Evolutionary conservation across 2,113 vertebrate species (phyloP).

Genomic region (Notiomystis cincta): DNA sequence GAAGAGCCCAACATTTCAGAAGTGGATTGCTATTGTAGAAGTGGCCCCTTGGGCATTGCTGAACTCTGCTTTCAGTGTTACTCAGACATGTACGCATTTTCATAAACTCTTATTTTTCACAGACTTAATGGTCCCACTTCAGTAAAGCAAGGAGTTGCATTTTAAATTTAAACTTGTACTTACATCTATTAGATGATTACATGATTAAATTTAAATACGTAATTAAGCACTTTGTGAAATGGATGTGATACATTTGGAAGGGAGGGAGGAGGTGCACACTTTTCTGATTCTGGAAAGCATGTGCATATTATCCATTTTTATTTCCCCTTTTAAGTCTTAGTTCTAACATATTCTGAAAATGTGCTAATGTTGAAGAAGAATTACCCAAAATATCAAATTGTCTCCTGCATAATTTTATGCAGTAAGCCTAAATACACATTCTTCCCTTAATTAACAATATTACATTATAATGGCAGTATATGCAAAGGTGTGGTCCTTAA

Average conservation of each 20-base stretch:
- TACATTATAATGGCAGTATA: background rate
- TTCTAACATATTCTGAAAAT: background rate
- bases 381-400: background rate
- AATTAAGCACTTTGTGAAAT: background rate
- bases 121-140: background rate
- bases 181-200: background rate
- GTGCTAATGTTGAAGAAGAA: background rate
- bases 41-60: conserved; percentile 34
- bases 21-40: conserved; percentile 21
- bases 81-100: background rate
- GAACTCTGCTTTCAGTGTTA: conserved; percentile 32
- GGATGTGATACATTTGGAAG: background rate
- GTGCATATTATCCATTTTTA: background rate
- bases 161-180: background rate
- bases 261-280: background rate
- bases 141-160: background rate
- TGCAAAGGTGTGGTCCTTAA: background rate
- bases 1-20: conserved; percentile 40
- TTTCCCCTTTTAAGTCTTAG: background rate
- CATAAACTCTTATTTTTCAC: conserved; percentile 23
- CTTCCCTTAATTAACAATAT: background rate
- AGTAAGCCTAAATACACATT: background rate
- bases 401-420: background rate
- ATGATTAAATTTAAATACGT: background rate
- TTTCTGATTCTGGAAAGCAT: background rate